Evolutionary conservation across 2,888 invertebrate species (phyloP).

Genomic region (Bombylius major): DNA sequence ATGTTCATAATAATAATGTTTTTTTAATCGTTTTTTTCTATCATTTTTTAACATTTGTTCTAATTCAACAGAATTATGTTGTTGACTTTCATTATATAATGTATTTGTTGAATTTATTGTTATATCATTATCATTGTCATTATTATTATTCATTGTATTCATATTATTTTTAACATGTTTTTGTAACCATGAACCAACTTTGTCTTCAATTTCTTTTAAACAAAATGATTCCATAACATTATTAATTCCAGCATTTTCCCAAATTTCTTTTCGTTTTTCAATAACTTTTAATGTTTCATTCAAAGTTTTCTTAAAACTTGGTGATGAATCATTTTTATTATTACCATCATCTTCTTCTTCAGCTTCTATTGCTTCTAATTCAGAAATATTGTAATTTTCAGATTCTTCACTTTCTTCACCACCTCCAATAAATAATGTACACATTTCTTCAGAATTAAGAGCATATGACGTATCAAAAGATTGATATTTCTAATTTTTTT

Average conservation of each 20-base stretch:
- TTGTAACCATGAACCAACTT: constrained; percentile 8
- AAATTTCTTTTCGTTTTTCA: constrained; percentile 2
- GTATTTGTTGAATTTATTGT: too few relatives aligned
- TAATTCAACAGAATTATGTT: too few relatives aligned
- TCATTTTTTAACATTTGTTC: too few relatives aligned
- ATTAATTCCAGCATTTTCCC: constrained; percentile 5
- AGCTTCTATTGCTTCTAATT: not conserved
- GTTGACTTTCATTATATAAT: too few relatives aligned
- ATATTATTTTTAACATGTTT: not conserved
- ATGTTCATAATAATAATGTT: too few relatives aligned
- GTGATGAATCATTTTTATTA: constrained; percentile 1
- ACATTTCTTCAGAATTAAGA: too few relatives aligned
- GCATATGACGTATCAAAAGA: too few relatives aligned
- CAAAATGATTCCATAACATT: constrained; percentile 5
- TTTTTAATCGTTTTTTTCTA: too few relatives aligned
- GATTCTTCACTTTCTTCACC: not conserved
- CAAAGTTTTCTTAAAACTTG: constrained; percentile 1
- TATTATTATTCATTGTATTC: too few relatives aligned
- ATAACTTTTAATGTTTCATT: constrained; percentile 8
- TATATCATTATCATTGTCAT: too few relatives aligned
- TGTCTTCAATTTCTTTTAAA: not conserved
- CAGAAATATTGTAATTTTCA: too few relatives aligned
- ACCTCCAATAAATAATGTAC: not conserved
- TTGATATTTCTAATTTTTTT: too few relatives aligned
- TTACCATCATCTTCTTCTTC: not conserved